Evolutionary conservation across 1,140 invertebrate genomes (phyloP).

Genomic region (Aplysia californica): DNA sequence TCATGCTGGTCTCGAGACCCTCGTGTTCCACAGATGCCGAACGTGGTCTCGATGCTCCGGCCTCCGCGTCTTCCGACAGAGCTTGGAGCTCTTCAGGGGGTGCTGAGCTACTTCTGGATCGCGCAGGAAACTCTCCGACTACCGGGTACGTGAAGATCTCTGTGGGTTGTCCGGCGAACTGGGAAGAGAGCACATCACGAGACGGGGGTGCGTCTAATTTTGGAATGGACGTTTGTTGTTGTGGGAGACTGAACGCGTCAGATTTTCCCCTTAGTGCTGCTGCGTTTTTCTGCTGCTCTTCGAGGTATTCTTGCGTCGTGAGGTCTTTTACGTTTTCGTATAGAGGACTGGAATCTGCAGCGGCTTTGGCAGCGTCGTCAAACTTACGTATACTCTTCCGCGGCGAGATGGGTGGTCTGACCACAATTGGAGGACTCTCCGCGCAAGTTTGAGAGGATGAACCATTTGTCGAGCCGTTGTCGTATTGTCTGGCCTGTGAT

Average conservation of each 20-base stretch:
- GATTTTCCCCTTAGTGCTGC: not conserved
- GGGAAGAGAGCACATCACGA: not conserved
- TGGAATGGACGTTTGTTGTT: not conserved
- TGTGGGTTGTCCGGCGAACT: not conserved
- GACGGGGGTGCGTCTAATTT: not conserved
- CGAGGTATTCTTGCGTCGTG: slow-evolving; percentile 7
- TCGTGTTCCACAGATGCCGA: not conserved
- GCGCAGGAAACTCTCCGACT: not conserved
- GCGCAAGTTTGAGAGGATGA: not conserved
- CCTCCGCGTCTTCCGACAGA: not conserved
- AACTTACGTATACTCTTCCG: slow-evolving; percentile 15
- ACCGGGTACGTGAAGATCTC: slow-evolving; percentile 12
- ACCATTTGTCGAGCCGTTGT: no score
- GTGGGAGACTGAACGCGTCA: not conserved
- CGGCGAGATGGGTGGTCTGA: slow-evolving; percentile 20
- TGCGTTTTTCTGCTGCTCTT: not conserved
- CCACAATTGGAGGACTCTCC: not conserved
- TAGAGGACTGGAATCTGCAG: slow-evolving; percentile 1
- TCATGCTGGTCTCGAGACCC: slow-evolving; percentile 3
- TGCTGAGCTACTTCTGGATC: not conserved
- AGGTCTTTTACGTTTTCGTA: slow-evolving; percentile 19
- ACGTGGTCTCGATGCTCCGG: not conserved
- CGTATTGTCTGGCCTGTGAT: not conserved
- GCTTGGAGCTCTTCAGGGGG: not conserved
- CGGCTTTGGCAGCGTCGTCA: not conserved